These are phyloP conservation scores for Halictus quadricinctus DNA, from an alignment of 2,888 invertebrate genomes.

Conservation along the genomic window DNA sequence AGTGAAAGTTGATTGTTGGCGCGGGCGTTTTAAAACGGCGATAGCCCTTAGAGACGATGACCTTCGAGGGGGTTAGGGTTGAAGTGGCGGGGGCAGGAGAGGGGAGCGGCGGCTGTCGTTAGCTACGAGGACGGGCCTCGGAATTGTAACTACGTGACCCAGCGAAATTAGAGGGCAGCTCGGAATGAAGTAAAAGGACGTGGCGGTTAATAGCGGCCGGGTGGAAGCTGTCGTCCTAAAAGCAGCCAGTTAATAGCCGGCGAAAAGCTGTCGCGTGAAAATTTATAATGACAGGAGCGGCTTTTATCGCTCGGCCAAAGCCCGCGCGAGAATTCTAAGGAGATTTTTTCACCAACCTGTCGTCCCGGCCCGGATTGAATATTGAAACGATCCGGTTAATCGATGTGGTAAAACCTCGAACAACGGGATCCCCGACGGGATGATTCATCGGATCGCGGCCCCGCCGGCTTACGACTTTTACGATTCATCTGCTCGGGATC, in stretches of 20 bases:
- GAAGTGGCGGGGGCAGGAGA: neutral
- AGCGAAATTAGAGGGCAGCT: conserved; percentile 55
- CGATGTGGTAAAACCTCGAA: conserved; percentile 18
- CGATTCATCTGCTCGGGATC: conserved; percentile 11
- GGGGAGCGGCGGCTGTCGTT: conserved; percentile 18
- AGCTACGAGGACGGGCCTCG: conserved; percentile 21
- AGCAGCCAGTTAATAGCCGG: conserved; percentile 51
- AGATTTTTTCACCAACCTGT: conserved; percentile 14
- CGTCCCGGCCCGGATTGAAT: conserved; percentile 5
- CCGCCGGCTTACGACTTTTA: neutral
- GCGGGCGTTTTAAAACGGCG: conserved; percentile 14
- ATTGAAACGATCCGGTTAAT: conserved; percentile 38
- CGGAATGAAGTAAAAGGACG: conserved; percentile 53
- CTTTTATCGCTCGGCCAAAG: conserved; percentile 22
- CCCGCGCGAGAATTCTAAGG: conserved; percentile 19
- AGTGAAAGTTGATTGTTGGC: conserved; percentile 24
- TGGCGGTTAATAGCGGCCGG: conserved; percentile 50
- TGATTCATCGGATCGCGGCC: conserved; percentile 29
- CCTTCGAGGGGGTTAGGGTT: conserved; percentile 26
- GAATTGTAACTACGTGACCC: conserved; percentile 55
- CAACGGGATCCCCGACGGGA: neutral
- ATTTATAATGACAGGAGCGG: conserved; percentile 53
- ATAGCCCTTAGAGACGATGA: conserved; percentile 33
- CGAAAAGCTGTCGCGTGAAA: conserved; percentile 54
- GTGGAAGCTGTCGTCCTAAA: conserved; percentile 39